Evolutionary conservation across 2,888 invertebrate genomes (phyloP), one percentile per base, ranked within the genome.

Genomic region (Pandemis corylana): DNA sequence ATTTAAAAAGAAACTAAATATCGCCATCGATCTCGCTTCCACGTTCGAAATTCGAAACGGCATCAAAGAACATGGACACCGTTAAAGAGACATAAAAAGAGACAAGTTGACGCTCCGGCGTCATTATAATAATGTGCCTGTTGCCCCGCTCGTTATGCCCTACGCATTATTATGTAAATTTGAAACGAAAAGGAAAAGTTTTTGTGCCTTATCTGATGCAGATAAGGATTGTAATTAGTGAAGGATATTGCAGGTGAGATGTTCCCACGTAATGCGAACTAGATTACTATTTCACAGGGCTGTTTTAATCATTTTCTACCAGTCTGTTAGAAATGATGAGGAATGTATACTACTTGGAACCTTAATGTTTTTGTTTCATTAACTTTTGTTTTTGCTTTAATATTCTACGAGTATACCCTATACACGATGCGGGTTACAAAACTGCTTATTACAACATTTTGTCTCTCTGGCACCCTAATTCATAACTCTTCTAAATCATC

Each of bases 81-180:
- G 84, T 85, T 85, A 82, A 82, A 81, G 80, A 83, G 76, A 76
- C 71, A 76, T 70, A 75, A 74, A 68, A 77, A 77, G 63, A 68
- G 72, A 72, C 72, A 77, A 77, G 75, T 64, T 75, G 68, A 71
- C 69, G 72, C 66, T 64, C 71, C 53, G 71, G 61, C 69, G 69
- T 74, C 77, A 78, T 92, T 90, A 91, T 85, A 87, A 86, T 88
- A 89, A 88, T 87, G 86, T 85, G 87, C 84, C 85, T 87, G 85
- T 85, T 86, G 84, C 82, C 84, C 85, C 84, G 88, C 88, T 89
- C 89, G 88, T 90, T 87, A 88, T 88, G 89, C 91, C 90, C 90
- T 89, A 88, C 90, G 90, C 90, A 89, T 91, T 91, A 92, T 93
- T 92, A 93, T 93, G 91, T 92, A 91, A 93, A 94, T 93, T 86